Evolutionary conservation across 2,113 vertebrate genomes (phyloP).

Genomic region (Pterocles gutturalis): DNA sequence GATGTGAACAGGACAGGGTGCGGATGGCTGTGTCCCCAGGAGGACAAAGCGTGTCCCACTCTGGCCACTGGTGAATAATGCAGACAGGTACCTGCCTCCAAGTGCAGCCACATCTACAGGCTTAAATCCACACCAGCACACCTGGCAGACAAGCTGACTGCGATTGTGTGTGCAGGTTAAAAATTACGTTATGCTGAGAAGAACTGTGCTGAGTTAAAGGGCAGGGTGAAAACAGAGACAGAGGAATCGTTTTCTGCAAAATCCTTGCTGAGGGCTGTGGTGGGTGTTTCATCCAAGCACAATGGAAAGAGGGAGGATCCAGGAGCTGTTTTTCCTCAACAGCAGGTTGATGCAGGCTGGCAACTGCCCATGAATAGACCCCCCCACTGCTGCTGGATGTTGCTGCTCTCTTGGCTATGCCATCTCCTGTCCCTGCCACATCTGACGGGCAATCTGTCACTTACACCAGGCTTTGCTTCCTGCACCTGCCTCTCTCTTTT

Average conservation of each 20-base stretch:
- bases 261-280: rapidly evolving
- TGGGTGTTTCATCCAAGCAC: not conserved
- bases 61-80: not conserved
- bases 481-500: not conserved
- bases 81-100: rapidly evolving
- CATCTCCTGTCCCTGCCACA: not conserved
- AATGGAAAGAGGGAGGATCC: not conserved
- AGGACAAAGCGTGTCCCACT: not conserved
- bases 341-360: not conserved
- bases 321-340: not conserved
- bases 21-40: not conserved
- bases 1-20: not conserved
- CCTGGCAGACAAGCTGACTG: not conserved
- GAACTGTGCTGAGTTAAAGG: not conserved
- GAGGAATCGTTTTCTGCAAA: not conserved
- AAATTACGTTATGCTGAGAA: not conserved
- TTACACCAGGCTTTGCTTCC: not conserved
- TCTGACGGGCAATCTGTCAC: not conserved
- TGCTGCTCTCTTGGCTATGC: not conserved
- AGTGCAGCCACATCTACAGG: not conserved
- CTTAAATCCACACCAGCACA: not conserved
- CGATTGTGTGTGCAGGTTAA: rapidly evolving
- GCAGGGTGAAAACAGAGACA: not conserved
- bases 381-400: not conserved
- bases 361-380: not conserved